A percentile compares a stretch with the other conserved stretches of the same genome.
phyloP scores from a whole-genome alignment of 2,797 vertebrate species.

The Hypotaenidia philippensis region DNA sequence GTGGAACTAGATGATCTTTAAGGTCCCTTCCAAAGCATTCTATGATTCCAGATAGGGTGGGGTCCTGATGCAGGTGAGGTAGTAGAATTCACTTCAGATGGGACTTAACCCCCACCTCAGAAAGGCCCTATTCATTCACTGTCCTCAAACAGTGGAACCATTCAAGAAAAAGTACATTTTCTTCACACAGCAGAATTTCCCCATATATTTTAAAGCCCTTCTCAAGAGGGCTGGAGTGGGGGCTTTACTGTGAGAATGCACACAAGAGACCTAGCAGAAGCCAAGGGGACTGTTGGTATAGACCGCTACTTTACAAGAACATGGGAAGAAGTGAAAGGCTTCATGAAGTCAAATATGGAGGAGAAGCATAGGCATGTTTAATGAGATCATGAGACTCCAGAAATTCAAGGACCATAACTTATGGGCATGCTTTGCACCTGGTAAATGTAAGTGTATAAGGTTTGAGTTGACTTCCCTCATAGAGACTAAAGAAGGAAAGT shows the following conservation, averaged over 20 bases:
- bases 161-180: background rate
- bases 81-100: background rate
- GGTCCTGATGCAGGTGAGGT: background rate
- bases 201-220: background rate
- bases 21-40: too few relatives aligned
- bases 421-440: background rate
- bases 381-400: background rate
- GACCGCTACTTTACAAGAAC: background rate
- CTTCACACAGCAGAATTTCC: background rate
- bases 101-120: background rate
- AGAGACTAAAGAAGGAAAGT: background rate
- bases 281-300: background rate
- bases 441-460: background rate
- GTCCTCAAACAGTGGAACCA: background rate
- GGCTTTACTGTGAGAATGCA: background rate
- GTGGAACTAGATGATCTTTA: too few relatives aligned
- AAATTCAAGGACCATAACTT: background rate
- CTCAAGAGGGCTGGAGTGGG: background rate
- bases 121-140: background rate
- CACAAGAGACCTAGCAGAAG: background rate
- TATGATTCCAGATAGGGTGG: background rate
- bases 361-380: background rate
- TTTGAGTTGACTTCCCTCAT: background rate
- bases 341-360: background rate
- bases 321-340: background rate